Conservation (phyloP, 2,888 invertebrate species). For the Lamellibrachia columna region DNA sequence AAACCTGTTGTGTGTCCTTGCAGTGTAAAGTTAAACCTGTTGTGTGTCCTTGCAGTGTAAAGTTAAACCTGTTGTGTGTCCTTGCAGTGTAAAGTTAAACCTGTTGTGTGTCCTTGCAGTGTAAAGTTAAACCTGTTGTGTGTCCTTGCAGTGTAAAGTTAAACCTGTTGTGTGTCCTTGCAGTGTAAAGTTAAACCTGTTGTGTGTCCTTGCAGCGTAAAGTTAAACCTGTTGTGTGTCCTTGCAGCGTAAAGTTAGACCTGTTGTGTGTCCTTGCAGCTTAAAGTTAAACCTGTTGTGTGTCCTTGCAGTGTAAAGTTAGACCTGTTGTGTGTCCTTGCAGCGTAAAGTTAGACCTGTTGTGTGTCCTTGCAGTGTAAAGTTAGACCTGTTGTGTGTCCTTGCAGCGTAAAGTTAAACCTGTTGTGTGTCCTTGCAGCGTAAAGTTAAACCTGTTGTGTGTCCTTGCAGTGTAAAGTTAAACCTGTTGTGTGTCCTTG, state of each 20-base stretch:
- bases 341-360: no score
- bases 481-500: constrained; percentile 59
- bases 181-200: neutral
- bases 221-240: constrained; percentile 67
- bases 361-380: no score
- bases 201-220: constrained; percentile 77
- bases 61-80: no score
- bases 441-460: no score
- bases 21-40: constrained; percentile 90
- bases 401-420: constrained; percentile 89
- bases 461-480: neutral
- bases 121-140: constrained; percentile 80
- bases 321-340: no score
- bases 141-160: no score
- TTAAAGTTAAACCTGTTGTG: neutral
- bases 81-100: neutral
- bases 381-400: neutral
- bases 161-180: no score
- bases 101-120: constrained; percentile 70
- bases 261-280: no score
- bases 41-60: no score
- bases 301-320: constrained; percentile 83
- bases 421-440: no score
- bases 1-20: constrained; percentile 59
- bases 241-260: no score